Evolutionary conservation across 2,113 vertebrate genomes (phyloP).

Genomic region (Manacus vitellinus): DNA sequence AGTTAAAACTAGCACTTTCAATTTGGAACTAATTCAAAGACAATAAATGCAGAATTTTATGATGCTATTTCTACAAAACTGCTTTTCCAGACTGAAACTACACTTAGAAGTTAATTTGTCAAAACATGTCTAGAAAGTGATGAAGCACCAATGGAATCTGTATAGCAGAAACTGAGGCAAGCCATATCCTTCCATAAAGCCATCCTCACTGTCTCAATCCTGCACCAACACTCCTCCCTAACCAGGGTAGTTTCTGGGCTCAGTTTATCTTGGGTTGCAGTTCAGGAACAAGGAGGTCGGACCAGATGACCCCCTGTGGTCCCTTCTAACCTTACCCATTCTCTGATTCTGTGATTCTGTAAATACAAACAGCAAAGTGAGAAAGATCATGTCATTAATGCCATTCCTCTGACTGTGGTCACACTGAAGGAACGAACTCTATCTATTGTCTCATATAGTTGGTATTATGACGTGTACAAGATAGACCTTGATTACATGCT

Average conservation of each 20-base stretch:
- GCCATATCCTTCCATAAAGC: not conserved
- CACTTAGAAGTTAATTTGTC: constrained; percentile 32
- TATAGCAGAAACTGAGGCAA: not conserved
- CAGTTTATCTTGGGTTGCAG: not conserved
- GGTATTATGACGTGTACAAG: not conserved
- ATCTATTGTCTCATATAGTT: not conserved
- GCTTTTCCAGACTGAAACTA: constrained; percentile 13
- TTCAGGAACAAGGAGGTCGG: not conserved
- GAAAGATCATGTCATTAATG: not conserved
- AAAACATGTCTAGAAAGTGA: constrained; percentile 24
- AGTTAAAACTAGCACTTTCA: not conserved
- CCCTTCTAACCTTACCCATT: not conserved
- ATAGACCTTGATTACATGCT: not conserved
- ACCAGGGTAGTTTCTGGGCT: not conserved
- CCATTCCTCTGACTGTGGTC: not conserved
- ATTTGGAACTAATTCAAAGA: constrained; percentile 19
- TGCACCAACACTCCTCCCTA: not conserved
- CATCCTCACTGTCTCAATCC: not conserved
- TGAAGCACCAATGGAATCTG: not conserved
- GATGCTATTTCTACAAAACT: not conserved
- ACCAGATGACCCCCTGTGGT: no score
- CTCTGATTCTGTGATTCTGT: not conserved
- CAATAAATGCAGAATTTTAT: not conserved
- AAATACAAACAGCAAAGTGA: not conserved
- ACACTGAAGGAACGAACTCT: not conserved